Base-by-base conservation (phyloP, 2,888 invertebrate species). In the Muscina levida region DNA sequence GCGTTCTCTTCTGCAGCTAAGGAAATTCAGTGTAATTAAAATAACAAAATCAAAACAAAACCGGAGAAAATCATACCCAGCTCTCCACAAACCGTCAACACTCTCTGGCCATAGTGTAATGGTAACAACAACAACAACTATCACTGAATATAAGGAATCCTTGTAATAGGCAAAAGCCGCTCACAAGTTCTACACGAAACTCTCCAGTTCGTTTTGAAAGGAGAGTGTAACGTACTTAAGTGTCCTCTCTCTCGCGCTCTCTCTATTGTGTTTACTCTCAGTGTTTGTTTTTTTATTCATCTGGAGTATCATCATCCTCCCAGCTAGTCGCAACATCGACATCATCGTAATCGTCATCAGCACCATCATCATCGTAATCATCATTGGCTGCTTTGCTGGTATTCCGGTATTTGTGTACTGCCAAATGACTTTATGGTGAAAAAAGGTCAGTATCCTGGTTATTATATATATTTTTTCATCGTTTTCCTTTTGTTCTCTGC, bases 361-460 rank as follows among this genome's bases (percentile, higher is more conserved):
- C 22, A 42, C 13, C 62, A 42, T 22, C 19, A 37, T 39, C 17
- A 39, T 11, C 17, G 10, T 11, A 11, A 22, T 15, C 19, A 11
- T 51, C 51, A 22, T 8, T 17, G 31, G 6, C 51, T 15, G 19
- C 31, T 8, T 57, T 17, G 74, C 53, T 77, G 77, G 77, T 77
- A 77, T 81, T 81, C 77, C 81, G 81, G 81, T 75, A 81, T 81
- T 81, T 80, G 73, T 39, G 44, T 46, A 56, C 10, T 59, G 62
- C 73, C 56, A 42, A 62, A 62, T 62, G 62, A 62, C 62, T 62
- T 62, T 62, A 42, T 72, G 22, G 42, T 77, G 67, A 74, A 72
- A 81, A 83, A 83, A 83, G 83, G 83, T 83, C 83, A 83, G 83
- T 83, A 83, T 83, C 83, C 83, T 80, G 73, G 77, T 78, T 82